These are phyloP conservation scores for Cylloceria caligata DNA, from an alignment of 2,888 invertebrate genomes.

Conservation along the genomic window DNA sequence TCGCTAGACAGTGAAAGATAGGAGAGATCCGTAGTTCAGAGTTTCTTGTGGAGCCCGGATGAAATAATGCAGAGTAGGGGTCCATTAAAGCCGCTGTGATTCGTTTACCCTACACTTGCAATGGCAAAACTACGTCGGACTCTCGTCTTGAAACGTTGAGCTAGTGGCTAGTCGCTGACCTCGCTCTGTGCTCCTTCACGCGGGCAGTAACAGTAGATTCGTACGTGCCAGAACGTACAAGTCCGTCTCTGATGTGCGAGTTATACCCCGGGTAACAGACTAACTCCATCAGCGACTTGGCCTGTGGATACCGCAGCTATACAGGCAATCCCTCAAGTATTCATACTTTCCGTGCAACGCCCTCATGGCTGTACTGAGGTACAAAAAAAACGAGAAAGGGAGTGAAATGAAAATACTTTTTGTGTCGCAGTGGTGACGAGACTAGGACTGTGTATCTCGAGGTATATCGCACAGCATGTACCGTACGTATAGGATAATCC, in stretches of 20 bases:
- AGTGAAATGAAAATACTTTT: too few species aligned
- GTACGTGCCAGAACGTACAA: too few species aligned
- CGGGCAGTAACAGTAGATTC: too few species aligned
- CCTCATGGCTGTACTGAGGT: neutral
- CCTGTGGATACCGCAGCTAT: neutral
- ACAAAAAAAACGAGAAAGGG: too few species aligned
- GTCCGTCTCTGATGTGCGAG: neutral
- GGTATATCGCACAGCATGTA: too few species aligned
- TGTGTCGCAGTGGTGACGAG: too few species aligned
- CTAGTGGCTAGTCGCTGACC: constrained; percentile 25
- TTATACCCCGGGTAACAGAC: neutral
- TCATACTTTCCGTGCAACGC: neutral
- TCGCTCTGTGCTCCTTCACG: constrained; percentile 21
- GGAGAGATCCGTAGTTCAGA: constrained; percentile 14
- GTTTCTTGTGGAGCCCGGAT: neutral
- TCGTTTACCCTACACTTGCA: constrained; percentile 45
- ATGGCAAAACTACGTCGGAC: neutral
- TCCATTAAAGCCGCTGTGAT: constrained; percentile 52
- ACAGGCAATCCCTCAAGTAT: neutral
- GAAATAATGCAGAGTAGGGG: constrained; percentile 21
- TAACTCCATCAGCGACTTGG: constrained; percentile 1
- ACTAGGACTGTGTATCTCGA: too few species aligned
- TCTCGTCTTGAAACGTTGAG: constrained; percentile 22
- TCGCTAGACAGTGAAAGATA: constrained; percentile 13
- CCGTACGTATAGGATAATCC: too few species aligned